Conservation (phyloP, 2,113 vertebrate species). For the Mobula hypostoma region DNA sequence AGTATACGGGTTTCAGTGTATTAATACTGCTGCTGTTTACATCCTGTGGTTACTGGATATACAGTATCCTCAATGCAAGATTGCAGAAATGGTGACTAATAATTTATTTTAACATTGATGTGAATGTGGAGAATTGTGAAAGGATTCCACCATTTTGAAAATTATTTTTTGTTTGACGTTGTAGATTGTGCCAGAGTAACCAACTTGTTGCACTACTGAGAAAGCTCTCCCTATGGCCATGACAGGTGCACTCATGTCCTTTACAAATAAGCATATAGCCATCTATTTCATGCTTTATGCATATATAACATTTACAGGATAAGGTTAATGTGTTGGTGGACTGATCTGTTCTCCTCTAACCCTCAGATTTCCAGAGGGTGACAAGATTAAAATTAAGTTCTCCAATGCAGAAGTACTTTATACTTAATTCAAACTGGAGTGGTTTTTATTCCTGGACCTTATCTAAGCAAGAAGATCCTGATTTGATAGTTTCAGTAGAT, state of each 20-base stretch:
- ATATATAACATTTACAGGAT: neutral
- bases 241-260: neutral
- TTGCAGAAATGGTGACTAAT: conserved; percentile 25
- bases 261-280: neutral
- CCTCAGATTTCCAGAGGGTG: neutral
- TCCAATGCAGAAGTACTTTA: neutral
- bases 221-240: conserved; percentile 8
- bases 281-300: neutral
- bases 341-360: neutral
- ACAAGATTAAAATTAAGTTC: neutral
- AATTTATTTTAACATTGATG: conserved; percentile 20
- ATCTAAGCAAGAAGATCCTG: neutral
- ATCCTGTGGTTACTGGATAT: neutral
- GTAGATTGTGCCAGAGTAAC: conserved; percentile 12
- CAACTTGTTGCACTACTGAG: neutral
- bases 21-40: conserved; percentile 24
- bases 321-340: neutral
- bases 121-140: conserved; percentile 1
- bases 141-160: conserved; percentile 27
- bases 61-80: conserved; percentile 15
- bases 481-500: neutral
- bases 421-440: neutral
- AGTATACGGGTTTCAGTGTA: conserved; percentile 30
- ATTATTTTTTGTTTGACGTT: conserved; percentile 5
- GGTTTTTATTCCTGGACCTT: neutral